Conservation (phyloP, 1,140 invertebrate species). For the Drosophila auraria region DNA sequence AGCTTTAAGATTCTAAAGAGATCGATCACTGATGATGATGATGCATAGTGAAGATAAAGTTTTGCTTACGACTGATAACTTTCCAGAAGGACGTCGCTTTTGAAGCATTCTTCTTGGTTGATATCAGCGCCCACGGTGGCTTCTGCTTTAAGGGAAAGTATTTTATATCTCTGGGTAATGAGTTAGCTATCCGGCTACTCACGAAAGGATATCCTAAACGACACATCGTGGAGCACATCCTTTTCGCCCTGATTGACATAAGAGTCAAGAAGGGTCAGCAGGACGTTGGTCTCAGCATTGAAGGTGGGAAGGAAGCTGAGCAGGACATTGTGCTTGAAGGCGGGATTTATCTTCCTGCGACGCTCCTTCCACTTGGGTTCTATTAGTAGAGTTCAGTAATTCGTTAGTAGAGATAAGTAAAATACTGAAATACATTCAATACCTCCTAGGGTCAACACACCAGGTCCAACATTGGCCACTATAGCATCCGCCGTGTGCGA, state of each 20-base stretch:
- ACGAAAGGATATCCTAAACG: constrained; percentile 53
- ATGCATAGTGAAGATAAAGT: no score
- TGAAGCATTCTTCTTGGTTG: constrained; percentile 4
- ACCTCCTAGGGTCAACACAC: constrained; percentile 54
- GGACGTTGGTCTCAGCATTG: constrained; percentile 44
- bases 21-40: neutral
- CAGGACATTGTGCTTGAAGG: constrained; percentile 58
- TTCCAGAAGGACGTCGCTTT: neutral
- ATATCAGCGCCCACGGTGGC: constrained; percentile 56
- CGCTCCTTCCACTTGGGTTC: constrained; percentile 53
- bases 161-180: neutral
- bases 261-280: constrained; percentile 42
- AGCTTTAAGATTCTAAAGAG: neutral
- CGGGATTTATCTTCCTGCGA: constrained; percentile 56
- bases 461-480: constrained; percentile 28
- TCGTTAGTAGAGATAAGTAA: neutral
- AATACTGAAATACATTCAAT: neutral
- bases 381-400: neutral
- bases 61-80: constrained; percentile 39
- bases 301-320: constrained; percentile 66
- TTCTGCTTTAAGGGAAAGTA: constrained; percentile 40
- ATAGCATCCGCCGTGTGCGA: constrained; percentile 4
- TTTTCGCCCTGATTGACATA: constrained; percentile 17
- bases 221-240: constrained; percentile 35
- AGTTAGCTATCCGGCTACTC: neutral